Conservation (phyloP, 2,888 invertebrate species). For the Tupiocoris notatus region DNA sequence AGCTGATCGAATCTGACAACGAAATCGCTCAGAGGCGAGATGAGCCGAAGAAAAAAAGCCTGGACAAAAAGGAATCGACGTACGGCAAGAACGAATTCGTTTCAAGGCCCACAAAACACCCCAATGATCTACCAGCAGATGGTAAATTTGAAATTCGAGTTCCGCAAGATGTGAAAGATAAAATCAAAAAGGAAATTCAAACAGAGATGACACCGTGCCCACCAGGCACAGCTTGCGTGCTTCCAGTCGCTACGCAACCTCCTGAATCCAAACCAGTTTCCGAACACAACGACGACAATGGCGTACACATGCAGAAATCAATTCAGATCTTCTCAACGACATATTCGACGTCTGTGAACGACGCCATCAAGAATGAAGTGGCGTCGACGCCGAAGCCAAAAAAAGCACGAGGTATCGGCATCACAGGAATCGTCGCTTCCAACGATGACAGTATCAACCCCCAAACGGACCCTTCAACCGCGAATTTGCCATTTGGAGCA, state of each 20-base stretch:
- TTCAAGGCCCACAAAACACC: background rate
- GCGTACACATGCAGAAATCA: slow-evolving; percentile 53
- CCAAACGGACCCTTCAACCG: slow-evolving; percentile 29
- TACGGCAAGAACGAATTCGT: slow-evolving; percentile 51
- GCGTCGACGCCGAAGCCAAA: slow-evolving; percentile 25
- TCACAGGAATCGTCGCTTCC: slow-evolving; percentile 16
- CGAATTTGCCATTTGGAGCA: slow-evolving; percentile 46
- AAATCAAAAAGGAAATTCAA: slow-evolving; percentile 16
- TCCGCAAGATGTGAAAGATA: slow-evolving; percentile 17
- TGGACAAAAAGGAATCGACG: slow-evolving; percentile 19
- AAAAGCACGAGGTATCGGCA: slow-evolving; percentile 22
- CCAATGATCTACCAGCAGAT: slow-evolving; percentile 10
- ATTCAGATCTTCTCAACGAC: slow-evolving; percentile 54
- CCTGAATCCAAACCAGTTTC: slow-evolving; percentile 52
- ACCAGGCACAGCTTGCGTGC: slow-evolving; percentile 28
- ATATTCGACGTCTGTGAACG: slow-evolving; percentile 56
- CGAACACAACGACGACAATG: slow-evolving; percentile 48
- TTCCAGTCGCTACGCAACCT: slow-evolving; percentile 26
- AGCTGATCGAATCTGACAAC: slow-evolving; percentile 34
- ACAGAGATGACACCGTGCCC: slow-evolving; percentile 19
- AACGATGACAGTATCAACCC: slow-evolving; percentile 43
- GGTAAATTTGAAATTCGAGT: slow-evolving; percentile 17
- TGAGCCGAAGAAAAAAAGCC: slow-evolving; percentile 25
- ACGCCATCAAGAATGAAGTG: slow-evolving; percentile 32
- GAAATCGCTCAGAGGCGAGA: slow-evolving; percentile 17